Percentiles rank a stretch among this genome's conserved stretches.
phyloP scores from a whole-genome alignment of 2,113 vertebrate species.

The Grammomys surdaster region DNA sequence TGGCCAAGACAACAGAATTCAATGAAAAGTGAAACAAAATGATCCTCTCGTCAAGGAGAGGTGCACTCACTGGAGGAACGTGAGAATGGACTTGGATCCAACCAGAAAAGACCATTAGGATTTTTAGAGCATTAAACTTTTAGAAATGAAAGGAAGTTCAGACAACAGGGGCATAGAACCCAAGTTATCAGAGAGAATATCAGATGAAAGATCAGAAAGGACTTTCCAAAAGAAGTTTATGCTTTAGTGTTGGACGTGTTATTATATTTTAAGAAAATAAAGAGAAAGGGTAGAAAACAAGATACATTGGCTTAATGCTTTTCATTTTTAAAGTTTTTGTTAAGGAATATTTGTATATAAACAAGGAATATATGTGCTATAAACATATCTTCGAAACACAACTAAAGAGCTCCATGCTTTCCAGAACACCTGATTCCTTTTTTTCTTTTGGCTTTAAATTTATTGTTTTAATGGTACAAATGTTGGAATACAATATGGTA shows the following conservation, averaged over 20 bases:
- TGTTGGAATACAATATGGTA: background rate
- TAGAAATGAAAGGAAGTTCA: background rate
- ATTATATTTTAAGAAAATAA: background rate
- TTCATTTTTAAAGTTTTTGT: background rate
- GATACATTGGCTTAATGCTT: background rate
- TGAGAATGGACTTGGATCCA: background rate
- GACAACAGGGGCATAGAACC: background rate
- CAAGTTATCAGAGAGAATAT: background rate
- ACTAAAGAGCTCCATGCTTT: no score
- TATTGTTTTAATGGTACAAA: background rate
- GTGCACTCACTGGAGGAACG: background rate
- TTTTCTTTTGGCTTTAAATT: background rate
- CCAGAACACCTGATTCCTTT: background rate
- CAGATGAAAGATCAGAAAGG: background rate
- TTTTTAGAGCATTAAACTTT: background rate
- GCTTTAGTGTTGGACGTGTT: background rate
- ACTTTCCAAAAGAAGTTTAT: background rate
- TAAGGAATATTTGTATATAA: background rate
- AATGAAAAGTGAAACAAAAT: background rate
- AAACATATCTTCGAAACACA: background rate
- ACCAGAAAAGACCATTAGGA: background rate
- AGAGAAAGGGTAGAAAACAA: background rate
- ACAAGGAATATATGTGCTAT: background rate
- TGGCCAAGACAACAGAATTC: background rate
- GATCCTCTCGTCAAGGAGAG: background rate